Percentiles rank a stretch among this genome's conserved stretches.
phyloP scores from a whole-genome alignment of 1,140 invertebrate species.

The Drosophila rhopaloa region DNA sequence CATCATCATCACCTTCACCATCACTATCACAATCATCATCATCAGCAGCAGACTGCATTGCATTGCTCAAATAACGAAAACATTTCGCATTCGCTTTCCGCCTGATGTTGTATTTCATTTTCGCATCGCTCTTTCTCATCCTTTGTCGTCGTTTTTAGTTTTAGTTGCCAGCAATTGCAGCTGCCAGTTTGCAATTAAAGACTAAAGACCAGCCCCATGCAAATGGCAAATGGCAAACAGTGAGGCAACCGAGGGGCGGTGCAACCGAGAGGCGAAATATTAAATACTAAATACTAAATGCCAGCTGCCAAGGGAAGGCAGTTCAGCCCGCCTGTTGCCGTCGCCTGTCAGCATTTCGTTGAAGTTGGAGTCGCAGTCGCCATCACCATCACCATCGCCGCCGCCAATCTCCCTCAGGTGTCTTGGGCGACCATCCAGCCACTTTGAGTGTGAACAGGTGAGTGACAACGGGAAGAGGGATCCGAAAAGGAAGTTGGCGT shows the following conservation, averaged over 20 bases:
- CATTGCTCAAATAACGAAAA: slow-evolving; percentile 1
- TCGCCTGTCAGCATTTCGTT: slow-evolving; percentile 20
- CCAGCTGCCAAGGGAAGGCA: slow-evolving; percentile 7
- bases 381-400: neutral
- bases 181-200: slow-evolving; percentile 31
- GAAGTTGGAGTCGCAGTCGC: neutral
- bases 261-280: slow-evolving; percentile 15
- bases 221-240: slow-evolving; percentile 13
- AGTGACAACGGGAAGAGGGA: slow-evolving; percentile 22
- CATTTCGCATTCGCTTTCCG: slow-evolving; percentile 31
- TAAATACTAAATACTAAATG: slow-evolving; percentile 50
- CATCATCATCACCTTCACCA: neutral
- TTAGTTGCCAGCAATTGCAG: slow-evolving; percentile 27
- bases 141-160: slow-evolving; percentile 30
- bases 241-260: neutral
- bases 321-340: slow-evolving; percentile 28
- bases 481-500: neutral
- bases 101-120: slow-evolving; percentile 19
- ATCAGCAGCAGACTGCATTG: neutral
- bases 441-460: slow-evolving; percentile 56
- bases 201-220: slow-evolving; percentile 24
- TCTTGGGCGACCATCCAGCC: slow-evolving; percentile 8
- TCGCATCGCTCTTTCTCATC: slow-evolving; percentile 10
- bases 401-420: slow-evolving; percentile 15
- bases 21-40: neutral